phyloP scores from a whole-genome alignment of 1,140 invertebrate species.

The Lasaia peninsularis region DNA sequence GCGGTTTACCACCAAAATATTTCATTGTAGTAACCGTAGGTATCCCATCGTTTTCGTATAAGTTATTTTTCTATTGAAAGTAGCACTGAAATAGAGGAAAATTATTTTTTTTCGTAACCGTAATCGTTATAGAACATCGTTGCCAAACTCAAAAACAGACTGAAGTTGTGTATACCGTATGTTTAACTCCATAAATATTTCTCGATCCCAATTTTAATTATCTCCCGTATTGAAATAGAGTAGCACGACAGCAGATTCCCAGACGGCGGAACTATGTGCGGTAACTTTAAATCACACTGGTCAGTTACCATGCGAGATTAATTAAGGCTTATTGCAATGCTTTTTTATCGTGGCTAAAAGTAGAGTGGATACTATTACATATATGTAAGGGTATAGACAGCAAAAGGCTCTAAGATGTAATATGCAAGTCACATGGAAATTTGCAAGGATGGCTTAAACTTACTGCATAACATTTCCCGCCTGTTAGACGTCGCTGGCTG shows the following conservation, averaged over 20 bases:
- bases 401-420: too few relatives aligned
- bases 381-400: too few relatives aligned
- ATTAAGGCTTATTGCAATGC: neutral
- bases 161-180: constrained; percentile 70
- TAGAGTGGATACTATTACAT: too few relatives aligned
- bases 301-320: neutral
- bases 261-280: neutral
- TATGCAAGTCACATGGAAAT: too few relatives aligned
- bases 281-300: neutral
- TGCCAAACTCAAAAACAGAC: constrained; percentile 70
- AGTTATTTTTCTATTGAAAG: constrained; percentile 26
- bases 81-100: constrained; percentile 25
- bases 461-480: too few relatives aligned
- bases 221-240: constrained; percentile 13
- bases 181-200: constrained; percentile 49
- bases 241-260: constrained; percentile 10
- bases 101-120: constrained; percentile 34
- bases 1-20: constrained; percentile 9
- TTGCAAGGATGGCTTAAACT: too few relatives aligned
- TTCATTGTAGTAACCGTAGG: neutral
- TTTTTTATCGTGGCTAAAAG: too few relatives aligned
- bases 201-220: constrained; percentile 46
- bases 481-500: too few relatives aligned
- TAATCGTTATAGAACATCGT: constrained; percentile 53
- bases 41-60: constrained; percentile 31